Conservation (phyloP, 2,113 vertebrate genomes). For the Anhinga anhinga region DNA sequence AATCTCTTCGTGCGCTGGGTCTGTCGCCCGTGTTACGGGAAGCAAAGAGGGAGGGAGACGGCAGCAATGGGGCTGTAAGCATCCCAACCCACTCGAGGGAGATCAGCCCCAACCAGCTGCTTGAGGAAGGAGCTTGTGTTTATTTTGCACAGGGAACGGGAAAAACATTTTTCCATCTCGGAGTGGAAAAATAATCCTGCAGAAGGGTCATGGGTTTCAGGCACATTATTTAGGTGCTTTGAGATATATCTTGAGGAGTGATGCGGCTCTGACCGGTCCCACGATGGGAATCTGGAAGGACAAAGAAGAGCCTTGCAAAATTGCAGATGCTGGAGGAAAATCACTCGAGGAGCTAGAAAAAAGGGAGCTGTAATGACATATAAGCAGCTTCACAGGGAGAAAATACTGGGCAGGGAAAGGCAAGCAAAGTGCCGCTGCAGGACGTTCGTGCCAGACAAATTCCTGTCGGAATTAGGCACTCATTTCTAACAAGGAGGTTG, state of each 20-base stretch:
- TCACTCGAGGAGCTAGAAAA: neutral
- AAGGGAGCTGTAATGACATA: neutral
- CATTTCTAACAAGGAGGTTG: neutral
- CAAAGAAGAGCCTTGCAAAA: neutral
- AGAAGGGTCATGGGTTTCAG: neutral
- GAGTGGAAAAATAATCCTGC: neutral
- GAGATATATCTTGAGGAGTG: neutral
- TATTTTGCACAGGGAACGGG: neutral
- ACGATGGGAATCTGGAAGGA: neutral
- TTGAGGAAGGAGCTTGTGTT: neutral
- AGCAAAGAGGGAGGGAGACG: neutral
- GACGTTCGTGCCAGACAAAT: neutral
- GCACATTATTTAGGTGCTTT: neutral
- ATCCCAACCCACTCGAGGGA: conserved; percentile 13
- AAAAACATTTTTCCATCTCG: neutral
- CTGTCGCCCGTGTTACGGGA: neutral
- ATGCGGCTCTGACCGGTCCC: neutral
- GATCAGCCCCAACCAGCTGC: neutral
- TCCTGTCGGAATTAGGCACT: neutral
- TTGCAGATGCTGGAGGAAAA: neutral
- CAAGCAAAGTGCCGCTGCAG: neutral
- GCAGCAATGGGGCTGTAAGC: conserved; percentile 13
- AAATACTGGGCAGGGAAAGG: neutral
- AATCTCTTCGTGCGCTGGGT: conserved; percentile 60
- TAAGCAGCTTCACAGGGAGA: neutral